Percentiles rank a stretch among this genome's conserved stretches.
These are phyloP conservation scores for Phaethon lepturus DNA, from an alignment of 2,113 vertebrate species.

Conservation along the genomic window DNA sequence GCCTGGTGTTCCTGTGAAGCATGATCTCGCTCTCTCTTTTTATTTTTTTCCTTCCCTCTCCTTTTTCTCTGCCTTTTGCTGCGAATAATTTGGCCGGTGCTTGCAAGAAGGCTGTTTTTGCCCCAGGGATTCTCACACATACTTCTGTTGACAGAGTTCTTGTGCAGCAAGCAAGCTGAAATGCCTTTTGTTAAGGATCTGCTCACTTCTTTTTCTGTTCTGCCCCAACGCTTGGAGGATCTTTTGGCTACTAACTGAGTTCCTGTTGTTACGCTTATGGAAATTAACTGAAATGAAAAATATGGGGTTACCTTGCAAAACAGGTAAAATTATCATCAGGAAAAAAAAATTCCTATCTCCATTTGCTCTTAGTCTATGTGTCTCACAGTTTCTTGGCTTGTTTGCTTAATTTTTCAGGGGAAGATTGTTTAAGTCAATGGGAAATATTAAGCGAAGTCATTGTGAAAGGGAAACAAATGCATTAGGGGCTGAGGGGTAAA, in stretches of 20 bases:
- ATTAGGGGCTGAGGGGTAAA: not conserved
- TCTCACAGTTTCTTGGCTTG: not conserved
- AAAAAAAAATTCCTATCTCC: not conserved
- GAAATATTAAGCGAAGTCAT: constrained; percentile 12
- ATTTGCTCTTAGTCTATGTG: not conserved
- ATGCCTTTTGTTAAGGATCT: constrained; percentile 72
- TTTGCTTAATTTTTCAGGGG: not conserved
- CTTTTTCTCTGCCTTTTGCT: constrained; percentile 16
- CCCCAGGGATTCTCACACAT: constrained; percentile 77
- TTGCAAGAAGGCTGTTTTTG: constrained; percentile 73
- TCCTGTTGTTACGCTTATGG: constrained; percentile 35
- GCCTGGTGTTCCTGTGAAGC: constrained; percentile 28
- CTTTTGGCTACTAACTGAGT: constrained; percentile 13
- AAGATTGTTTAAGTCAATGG: not conserved
- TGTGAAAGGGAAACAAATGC: constrained; percentile 3
- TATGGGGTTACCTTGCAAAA: constrained; percentile 44
- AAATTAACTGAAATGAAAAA: constrained; percentile 64
- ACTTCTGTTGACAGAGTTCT: constrained; percentile 80
- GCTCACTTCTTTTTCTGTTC: constrained; percentile 56
- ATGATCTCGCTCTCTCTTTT: not conserved
- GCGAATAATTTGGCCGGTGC: constrained; percentile 79
- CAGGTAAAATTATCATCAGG: constrained; percentile 55
- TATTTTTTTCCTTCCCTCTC: not conserved
- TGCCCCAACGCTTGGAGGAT: constrained; percentile 40
- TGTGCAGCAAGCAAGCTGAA: constrained; percentile 68